These are phyloP conservation scores for Addax nasomaculatus DNA, from an alignment of 2,113 vertebrate genomes.

Conservation along the genomic window DNA sequence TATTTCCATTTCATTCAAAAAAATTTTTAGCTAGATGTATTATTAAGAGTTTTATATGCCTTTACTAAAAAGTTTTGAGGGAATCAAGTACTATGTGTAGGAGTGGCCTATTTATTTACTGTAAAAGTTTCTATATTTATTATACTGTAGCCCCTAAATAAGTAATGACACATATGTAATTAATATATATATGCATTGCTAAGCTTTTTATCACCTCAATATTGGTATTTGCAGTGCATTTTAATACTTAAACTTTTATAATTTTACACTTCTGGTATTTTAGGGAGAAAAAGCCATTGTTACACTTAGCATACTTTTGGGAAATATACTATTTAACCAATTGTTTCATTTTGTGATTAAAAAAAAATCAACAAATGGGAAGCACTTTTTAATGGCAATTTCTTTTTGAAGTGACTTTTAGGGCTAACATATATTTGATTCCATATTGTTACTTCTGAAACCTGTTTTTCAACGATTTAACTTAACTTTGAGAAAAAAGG, in stretches of 20 bases:
- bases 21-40: neutral
- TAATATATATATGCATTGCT: neutral
- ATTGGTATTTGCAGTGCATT: constrained; percentile 10
- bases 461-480: constrained; percentile 15
- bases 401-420: constrained; percentile 22
- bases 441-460: constrained; percentile 22
- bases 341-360: constrained; percentile 27
- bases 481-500: constrained; percentile 28
- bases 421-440: neutral
- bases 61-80: constrained; percentile 17
- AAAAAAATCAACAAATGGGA: neutral
- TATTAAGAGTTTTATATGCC: constrained; percentile 1
- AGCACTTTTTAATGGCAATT: neutral
- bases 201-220: neutral
- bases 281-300: neutral
- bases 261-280: constrained; percentile 33
- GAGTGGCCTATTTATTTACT: neutral
- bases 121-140: neutral
- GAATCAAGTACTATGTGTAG: constrained; percentile 1
- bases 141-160: neutral
- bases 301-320: neutral
- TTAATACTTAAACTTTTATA: constrained; percentile 21
- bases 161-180: neutral
- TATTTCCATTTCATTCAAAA: constrained; percentile 11
- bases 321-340: constrained; percentile 11